Percentiles rank a stretch among this genome's conserved stretches.
Conservation (phyloP, 1,140 invertebrate species). For the Drosophila nigromelanica region DNA sequence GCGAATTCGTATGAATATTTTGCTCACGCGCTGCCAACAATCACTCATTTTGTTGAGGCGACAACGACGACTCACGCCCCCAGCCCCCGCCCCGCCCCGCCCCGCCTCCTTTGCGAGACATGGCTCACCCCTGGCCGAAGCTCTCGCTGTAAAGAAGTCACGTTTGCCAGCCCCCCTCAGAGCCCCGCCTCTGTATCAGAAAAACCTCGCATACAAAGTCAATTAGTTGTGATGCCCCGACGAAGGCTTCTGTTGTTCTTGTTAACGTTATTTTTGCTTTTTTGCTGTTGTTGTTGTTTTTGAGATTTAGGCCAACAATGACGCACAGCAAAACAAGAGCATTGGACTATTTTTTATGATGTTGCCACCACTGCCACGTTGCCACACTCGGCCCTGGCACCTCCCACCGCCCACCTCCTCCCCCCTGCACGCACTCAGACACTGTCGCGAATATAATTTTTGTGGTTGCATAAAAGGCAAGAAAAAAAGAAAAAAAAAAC, state of each 20-base stretch:
- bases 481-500: conserved; percentile 25
- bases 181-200: conserved; percentile 10
- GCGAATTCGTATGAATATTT: conserved; percentile 75
- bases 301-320: conserved; percentile 76
- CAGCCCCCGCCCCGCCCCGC: not conserved
- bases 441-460: conserved; percentile 44
- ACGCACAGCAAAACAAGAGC: conserved; percentile 57
- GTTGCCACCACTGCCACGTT: conserved; percentile 31
- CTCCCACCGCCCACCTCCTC: too few relatives aligned
- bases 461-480: conserved; percentile 42
- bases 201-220: conserved; percentile 57
- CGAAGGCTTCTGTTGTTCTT: conserved; percentile 31
- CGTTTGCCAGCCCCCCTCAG: conserved; percentile 41
- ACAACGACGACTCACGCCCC: conserved; percentile 5
- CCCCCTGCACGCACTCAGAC: conserved; percentile 5
- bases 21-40: conserved; percentile 77
- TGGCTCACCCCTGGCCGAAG: not conserved
- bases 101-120: too few relatives aligned
- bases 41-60: conserved; percentile 67
- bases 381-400: conserved; percentile 2
- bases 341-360: conserved; percentile 69
- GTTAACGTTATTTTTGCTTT: not conserved
- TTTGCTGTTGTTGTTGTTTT: conserved; percentile 24
- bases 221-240: conserved; percentile 71
- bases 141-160: conserved; percentile 50